phyloP scores from a whole-genome alignment of 2,888 invertebrate genomes.

The Lacanobia wlatinum region DNA sequence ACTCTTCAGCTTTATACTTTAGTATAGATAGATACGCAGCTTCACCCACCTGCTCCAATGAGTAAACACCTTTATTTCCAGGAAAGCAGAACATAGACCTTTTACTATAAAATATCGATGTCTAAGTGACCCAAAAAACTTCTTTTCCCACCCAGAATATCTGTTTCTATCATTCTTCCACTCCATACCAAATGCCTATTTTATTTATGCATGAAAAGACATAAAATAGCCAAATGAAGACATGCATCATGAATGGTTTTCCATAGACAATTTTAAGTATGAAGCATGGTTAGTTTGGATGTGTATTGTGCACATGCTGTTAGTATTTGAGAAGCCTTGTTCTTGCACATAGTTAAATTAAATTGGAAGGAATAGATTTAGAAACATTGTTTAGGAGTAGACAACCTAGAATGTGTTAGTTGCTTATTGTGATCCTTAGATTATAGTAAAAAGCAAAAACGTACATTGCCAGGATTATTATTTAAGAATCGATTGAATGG shows the following conservation, averaged over 20 bases:
- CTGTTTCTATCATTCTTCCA: background rate
- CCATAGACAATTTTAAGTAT: constrained; percentile 4
- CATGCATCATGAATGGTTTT: constrained; percentile 10
- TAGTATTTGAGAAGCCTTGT: background rate
- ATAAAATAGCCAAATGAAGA: background rate
- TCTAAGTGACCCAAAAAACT: background rate
- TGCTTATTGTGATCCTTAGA: constrained; percentile 9
- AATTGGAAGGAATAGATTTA: background rate
- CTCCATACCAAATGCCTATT: constrained; percentile 1
- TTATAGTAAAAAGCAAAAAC: background rate
- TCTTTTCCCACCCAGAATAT: background rate
- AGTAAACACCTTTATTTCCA: constrained; percentile 17
- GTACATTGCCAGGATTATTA: background rate
- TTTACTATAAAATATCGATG: background rate
- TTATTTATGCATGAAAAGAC: constrained; percentile 21
- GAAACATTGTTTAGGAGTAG: background rate
- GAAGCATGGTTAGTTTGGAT: constrained; percentile 31
- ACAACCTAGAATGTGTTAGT: background rate
- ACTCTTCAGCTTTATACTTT: too few species aligned
- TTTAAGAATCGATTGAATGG: background rate
- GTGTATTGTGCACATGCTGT: constrained; percentile 20
- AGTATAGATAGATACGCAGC: too few species aligned
- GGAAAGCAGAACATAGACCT: background rate
- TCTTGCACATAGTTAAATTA: constrained; percentile 7
- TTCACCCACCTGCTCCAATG: background rate